Evolutionary conservation across 1,140 invertebrate genomes (phyloP), one percentile per base, ranked within the genome.

Genomic region (Cyrtorhinus lividipennis): DNA sequence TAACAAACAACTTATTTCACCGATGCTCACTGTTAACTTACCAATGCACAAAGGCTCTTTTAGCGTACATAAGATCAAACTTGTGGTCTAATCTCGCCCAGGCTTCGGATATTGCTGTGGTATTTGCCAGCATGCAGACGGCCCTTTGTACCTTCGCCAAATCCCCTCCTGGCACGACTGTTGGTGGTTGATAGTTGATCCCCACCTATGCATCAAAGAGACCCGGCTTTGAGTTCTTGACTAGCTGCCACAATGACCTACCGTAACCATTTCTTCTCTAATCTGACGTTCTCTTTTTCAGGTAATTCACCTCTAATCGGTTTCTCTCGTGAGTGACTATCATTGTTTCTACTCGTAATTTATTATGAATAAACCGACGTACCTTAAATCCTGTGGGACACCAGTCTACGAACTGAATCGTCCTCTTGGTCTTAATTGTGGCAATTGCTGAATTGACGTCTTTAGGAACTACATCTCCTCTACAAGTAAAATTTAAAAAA

Each of bases 351-450:
- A n/a, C n/a, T n/a, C n/a, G n/a, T n/a, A n/a, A n/a, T n/a, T n/a
- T n/a, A n/a, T n/a, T n/a, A n/a, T n/a, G n/a, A n/a, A n/a, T n/a
- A n/a, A n/a, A n/a, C n/a, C n/a, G n/a, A 53, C 10, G 10, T 20
- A 53, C 58, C 63, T 87, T 88, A 79, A 88, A 90, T 66, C 88
- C 88, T 68, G 89, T 92, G 53, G 88, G 89, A 75, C 88, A 92
- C 89, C 90, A 90, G 76, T 92, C 89, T 22, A 92, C 90, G 73
- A 71, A 71, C 56, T 70, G 68, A 20, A 71, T 69, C 22, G 70
- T 79, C 30, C 80, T 76, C 69, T 88, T 86, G 12, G 69, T 67
- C 73, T 92, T 91, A 73, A 91, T 89, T 23, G 83, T 80, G 1
- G 86, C 86, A 67, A 91, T 90, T 45, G 84, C 87, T 1, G 84